Base-by-base conservation (phyloP, 2,888 invertebrate genomes). In the Ennomos erosarius region DNA sequence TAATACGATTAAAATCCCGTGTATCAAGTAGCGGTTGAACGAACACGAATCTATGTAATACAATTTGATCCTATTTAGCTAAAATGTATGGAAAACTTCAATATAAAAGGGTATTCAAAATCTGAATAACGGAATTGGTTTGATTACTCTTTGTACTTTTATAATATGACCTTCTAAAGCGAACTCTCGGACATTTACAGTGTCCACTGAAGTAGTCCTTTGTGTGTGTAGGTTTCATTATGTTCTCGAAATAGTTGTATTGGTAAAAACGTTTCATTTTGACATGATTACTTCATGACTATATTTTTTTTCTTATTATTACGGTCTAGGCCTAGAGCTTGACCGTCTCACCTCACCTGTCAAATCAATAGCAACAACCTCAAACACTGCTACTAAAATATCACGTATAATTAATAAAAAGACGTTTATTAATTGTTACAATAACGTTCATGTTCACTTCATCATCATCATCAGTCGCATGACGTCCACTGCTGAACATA, bases 11-110 rank as follows among this genome's bases (percentile, higher is more conserved):
- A 71, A 69, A 73, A 71, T 72, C 70, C 55, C 72, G 70, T 74
- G 73, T 76, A 73, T 72, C 68, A 73, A 64, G 71, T 72, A 67
- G 40, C 73, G 76, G 72, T 65, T 74, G 75, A 78, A 58, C 65
- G 74, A 70, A 62, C 70, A 59, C 73, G 69, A 78, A 79, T 79
- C 73, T 76, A 73, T 70, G 33, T 39, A 38, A 12, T 45, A 53
- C 46, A 46, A 56, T 10, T 70, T 75, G 73, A 72, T 62, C 58
- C 70, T 62, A 68, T 68, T 66, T 65, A 75, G 53, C 71, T 71
- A 68, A 66, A 72, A 66, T 26, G 26, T 26, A 26, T 26, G 26
- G 26, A 3, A 26, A 26, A 26, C 26, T 75, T 71, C 72, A 69
- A 68, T 70, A 69, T 74, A 56, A 55, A 77, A 69, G 64, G 53